Evolutionary conservation across 2,113 vertebrate species (phyloP).

Genomic region (Melanerpes aurifrons): DNA sequence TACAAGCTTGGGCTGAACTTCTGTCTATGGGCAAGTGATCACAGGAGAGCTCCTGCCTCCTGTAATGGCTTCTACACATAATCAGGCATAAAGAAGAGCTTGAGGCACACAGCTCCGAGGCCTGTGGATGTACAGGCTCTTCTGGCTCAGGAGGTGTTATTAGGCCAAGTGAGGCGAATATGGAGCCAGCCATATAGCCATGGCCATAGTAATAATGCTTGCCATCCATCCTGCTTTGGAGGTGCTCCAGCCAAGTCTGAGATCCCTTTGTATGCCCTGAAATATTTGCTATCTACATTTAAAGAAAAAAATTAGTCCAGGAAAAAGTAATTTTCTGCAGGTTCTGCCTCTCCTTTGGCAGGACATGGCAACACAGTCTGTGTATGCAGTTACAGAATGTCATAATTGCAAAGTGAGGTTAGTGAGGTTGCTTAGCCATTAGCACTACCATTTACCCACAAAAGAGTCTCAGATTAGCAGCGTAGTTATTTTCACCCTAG

Average conservation of each 20-base stretch:
- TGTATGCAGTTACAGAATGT: neutral
- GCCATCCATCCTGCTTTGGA: neutral
- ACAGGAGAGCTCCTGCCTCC: neutral
- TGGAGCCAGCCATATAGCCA: neutral
- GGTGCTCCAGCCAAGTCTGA: neutral
- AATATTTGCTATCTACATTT: neutral
- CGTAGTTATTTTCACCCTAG: neutral
- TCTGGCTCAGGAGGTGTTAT: neutral
- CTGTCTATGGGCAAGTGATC: neutral
- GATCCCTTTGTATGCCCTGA: neutral
- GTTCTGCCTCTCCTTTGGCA: neutral
- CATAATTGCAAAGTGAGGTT: constrained; percentile 29
- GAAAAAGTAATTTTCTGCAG: neutral
- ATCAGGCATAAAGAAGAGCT: neutral
- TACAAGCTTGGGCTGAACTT: neutral
- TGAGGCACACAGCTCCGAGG: neutral
- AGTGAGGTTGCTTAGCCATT: neutral
- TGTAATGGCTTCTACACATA: neutral
- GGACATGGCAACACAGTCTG: neutral
- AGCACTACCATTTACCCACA: neutral
- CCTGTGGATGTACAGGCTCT: neutral
- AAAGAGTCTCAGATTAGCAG: neutral
- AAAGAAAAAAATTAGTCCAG: neutral
- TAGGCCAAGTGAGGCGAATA: neutral
- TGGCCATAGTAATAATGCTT: neutral